Percentiles rank a stretch among this genome's conserved stretches.
phyloP scores from a whole-genome alignment of 2,888 invertebrate species.

The Synanthedon tipuliformis region DNA sequence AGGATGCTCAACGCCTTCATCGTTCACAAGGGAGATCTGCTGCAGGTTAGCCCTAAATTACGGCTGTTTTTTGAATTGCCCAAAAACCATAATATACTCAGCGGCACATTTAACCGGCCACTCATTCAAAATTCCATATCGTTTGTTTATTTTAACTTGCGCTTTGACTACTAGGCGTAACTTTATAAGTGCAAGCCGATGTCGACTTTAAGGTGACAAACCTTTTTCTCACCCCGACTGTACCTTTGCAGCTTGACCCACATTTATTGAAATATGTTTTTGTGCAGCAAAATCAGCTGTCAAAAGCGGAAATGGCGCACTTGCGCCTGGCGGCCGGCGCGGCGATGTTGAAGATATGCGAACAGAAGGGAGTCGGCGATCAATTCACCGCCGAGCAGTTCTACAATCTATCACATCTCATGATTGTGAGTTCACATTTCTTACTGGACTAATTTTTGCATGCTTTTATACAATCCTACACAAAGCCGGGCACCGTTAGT shows the following conservation, averaged over 20 bases:
- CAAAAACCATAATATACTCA: no score
- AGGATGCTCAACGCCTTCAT: slow-evolving; percentile 95
- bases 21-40: slow-evolving; percentile 88
- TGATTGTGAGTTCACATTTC: slow-evolving; percentile 74
- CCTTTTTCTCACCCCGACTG: no score
- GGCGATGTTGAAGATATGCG: slow-evolving; percentile 96
- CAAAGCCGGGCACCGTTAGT: no score
- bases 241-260: no score
- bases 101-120: no score
- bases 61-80: no score
- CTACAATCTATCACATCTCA: slow-evolving; percentile 90
- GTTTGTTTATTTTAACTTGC: no score
- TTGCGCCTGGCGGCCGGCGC: slow-evolving; percentile 91
- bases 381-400: slow-evolving; percentile 95
- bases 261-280: neutral
- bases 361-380: slow-evolving; percentile 95
- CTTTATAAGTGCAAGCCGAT: no score
- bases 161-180: no score
- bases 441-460: neutral
- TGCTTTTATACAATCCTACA: neutral
- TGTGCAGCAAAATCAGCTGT: slow-evolving; percentile 77
- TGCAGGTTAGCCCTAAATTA: slow-evolving; percentile 51
- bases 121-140: no score
- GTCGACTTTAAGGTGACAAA: no score
- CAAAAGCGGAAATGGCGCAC: slow-evolving; percentile 93